Evolutionary conservation across 2,888 invertebrate species (phyloP).

Genomic region (Acronicta alni): DNA sequence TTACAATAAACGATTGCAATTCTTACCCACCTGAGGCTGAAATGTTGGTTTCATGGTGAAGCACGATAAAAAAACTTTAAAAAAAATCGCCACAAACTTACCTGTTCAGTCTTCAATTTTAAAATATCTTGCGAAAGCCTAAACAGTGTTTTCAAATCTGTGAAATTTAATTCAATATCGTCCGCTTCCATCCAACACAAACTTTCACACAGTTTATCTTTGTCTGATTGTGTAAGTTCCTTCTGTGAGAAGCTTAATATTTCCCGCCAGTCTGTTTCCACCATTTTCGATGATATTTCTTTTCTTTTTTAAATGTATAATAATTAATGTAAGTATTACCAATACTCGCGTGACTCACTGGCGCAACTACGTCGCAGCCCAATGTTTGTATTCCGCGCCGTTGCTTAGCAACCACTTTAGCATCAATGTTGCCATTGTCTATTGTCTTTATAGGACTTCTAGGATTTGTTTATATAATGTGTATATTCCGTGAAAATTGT

Average conservation of each 20-base stretch:
- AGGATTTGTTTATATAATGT: too few relatives aligned
- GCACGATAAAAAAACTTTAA: too few relatives aligned
- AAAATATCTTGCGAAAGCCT: slow-evolving; percentile 91
- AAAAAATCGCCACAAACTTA: slow-evolving; percentile 70
- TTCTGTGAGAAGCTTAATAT: slow-evolving; percentile 87
- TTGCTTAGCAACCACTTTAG: slow-evolving; percentile 70
- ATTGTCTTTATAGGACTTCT: not conserved
- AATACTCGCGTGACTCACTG: slow-evolving; percentile 31
- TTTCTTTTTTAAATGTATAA: slow-evolving; percentile 12
- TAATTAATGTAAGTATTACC: slow-evolving; percentile 9
- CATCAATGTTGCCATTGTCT: slow-evolving; percentile 7
- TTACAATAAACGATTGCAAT: too few relatives aligned
- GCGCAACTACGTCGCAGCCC: not conserved
- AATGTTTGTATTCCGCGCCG: slow-evolving; percentile 56
- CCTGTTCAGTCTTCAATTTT: slow-evolving; percentile 92
- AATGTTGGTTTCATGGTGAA: not conserved
- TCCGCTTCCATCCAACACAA: slow-evolving; percentile 90
- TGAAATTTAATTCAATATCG: slow-evolving; percentile 87
- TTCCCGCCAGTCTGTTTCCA: slow-evolving; percentile 90
- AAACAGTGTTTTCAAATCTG: slow-evolving; percentile 89
- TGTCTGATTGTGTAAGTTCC: slow-evolving; percentile 89
- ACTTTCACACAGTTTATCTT: slow-evolving; percentile 90
- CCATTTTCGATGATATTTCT: slow-evolving; percentile 63
- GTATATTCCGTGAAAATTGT: too few relatives aligned
- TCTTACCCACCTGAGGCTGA: too few relatives aligned